Evolutionary conservation across 2,113 vertebrate species (phyloP), one percentile per base, ranked within the genome.

Genomic region (Delphinapterus leucas): DNA sequence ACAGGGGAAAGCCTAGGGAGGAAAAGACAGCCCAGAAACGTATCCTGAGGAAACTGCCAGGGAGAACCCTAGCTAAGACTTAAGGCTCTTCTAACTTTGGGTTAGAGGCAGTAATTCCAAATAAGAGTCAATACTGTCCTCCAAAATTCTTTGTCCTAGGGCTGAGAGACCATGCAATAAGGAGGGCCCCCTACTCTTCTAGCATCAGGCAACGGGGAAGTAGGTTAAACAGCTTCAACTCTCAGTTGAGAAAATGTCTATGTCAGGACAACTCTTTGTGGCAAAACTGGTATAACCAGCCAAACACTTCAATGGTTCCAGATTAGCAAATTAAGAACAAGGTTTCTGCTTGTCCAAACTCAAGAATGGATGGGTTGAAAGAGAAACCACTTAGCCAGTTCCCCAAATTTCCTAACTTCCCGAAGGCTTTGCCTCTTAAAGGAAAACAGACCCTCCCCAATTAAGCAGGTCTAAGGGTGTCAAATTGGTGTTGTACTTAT

Each of bases 231-330:
- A 96, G 94, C 93, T 97, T 90, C n/a, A 97, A 61, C 95, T 97
- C 98, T 96, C 98, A 97, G 97, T 81, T 97, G 97, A 98, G 97
- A 98, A 98, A 97, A 95, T 47, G 41, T 70, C 91, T 97, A 96
- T 97, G 96, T 98, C 97, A 97, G 71, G 76, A 68, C 73, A 98
- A 17, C 97, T 97, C 97, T 93, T 70, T 96, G 97, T 12, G 20
- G 95, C 86, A 86, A 98, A 98, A 98, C 98, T 98, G 97, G 98
- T 97, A 98, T 88, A 31, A 26, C 93, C 10, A 97, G 96, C 80
- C 96, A 73, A 8, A 49, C 23, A 71, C 73, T 93, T 81, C 58
- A 70, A 8, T 36, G 95, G 96, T 87, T 97, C 77, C 38, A 85
- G 96, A 82, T 6, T 63, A 91, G 96, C 97, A 97, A 94, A 60